These are phyloP conservation scores for Sphaerophoria taeniata DNA, from an alignment of 2,888 invertebrate genomes.

Conservation along the genomic window DNA sequence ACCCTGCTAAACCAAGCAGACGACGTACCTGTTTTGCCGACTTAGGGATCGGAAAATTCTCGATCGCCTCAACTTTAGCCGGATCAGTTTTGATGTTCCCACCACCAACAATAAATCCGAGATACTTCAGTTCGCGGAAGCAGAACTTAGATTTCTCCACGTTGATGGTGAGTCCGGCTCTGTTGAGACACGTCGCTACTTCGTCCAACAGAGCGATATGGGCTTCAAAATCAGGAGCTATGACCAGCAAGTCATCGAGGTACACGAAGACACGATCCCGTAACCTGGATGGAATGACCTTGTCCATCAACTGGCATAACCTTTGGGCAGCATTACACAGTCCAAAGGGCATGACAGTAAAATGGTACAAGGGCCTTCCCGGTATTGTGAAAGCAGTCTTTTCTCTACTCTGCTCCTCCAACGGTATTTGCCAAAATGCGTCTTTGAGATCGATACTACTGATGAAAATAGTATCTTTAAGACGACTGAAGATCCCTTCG, in stretches of 20 bases:
- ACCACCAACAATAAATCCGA: constrained; percentile 48
- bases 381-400: constrained; percentile 68
- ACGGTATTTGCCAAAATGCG: constrained; percentile 49
- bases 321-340: constrained; percentile 45
- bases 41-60: constrained; percentile 48
- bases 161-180: constrained; percentile 59
- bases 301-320: constrained; percentile 71
- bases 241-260: constrained; percentile 23
- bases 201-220: constrained; percentile 42
- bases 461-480: too few relatives aligned
- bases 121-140: constrained; percentile 61
- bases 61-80: constrained; percentile 52
- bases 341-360: constrained; percentile 56
- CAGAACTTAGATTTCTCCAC: constrained; percentile 48
- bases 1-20: constrained; percentile 59
- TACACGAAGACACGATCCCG: constrained; percentile 26
- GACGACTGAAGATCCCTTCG: too few relatives aligned
- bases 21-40: constrained; percentile 19
- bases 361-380: constrained; percentile 40
- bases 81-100: constrained; percentile 53
- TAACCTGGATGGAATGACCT: constrained; percentile 56
- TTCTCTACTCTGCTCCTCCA: constrained; percentile 36
- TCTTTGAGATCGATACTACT: too few relatives aligned
- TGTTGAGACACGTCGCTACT: constrained; percentile 43
- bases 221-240: constrained; percentile 14